Conservation (phyloP, 2,113 vertebrate species). For the Poeciliopsis turrubarensis region DNA sequence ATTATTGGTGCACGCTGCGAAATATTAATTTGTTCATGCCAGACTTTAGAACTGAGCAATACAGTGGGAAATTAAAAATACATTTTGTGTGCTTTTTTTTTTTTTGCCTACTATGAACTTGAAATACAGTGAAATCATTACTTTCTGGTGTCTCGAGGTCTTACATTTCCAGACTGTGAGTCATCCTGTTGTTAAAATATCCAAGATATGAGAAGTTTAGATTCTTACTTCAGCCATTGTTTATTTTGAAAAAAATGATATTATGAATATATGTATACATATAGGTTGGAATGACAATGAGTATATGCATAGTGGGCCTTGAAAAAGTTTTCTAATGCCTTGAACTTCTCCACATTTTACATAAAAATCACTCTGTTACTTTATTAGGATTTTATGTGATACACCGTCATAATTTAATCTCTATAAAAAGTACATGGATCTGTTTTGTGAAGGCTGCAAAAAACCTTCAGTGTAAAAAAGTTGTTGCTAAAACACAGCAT, state of each 20-base stretch:
- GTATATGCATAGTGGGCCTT: too few relatives aligned
- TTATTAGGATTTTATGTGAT: too few relatives aligned
- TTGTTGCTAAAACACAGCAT: too few relatives aligned
- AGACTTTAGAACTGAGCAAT: constrained; percentile 5
- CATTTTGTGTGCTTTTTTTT: not conserved
- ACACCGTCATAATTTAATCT: too few relatives aligned
- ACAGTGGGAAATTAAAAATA: constrained; percentile 12
- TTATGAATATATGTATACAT: too few relatives aligned
- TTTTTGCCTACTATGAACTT: not conserved
- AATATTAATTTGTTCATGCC: constrained; percentile 25
- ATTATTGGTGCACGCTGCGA: constrained; percentile 22
- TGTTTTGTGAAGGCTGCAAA: too few relatives aligned
- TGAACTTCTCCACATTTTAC: too few relatives aligned
- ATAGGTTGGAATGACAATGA: too few relatives aligned
- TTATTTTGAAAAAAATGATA: not conserved
- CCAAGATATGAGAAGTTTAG: not conserved
- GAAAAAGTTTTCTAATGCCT: too few relatives aligned
- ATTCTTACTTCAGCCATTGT: not conserved
- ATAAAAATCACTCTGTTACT: too few relatives aligned
- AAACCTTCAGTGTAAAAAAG: too few relatives aligned
- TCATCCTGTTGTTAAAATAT: not conserved
- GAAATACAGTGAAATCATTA: constrained; percentile 18
- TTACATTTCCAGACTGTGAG: not conserved
- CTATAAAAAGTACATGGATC: too few relatives aligned
- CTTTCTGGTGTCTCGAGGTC: not conserved